Evolutionary conservation across 2,888 invertebrate species (phyloP).

Genomic region (Orgyia antiqua): DNA sequence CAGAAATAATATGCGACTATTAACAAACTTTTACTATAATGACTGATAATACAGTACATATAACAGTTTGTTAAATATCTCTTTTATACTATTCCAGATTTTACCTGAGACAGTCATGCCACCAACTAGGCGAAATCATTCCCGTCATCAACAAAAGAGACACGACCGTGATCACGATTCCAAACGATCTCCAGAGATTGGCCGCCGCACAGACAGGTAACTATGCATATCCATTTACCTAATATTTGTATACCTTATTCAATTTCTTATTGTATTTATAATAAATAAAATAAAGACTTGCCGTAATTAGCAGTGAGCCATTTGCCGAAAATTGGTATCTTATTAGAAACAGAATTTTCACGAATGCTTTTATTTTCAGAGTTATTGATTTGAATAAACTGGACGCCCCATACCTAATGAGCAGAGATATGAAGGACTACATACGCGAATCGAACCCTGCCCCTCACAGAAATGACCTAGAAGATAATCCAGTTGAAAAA

Average conservation of each 20-base stretch:
- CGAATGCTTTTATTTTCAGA: conserved; percentile 46
- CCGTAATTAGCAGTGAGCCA: too few relatives aligned
- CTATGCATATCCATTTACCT: background rate
- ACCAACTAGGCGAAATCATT: conserved; percentile 66
- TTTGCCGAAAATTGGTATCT: too few relatives aligned
- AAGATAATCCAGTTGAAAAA: conserved; percentile 65
- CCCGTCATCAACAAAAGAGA: conserved; percentile 65
- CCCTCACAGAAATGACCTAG: conserved; percentile 42
- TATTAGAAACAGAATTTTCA: too few relatives aligned
- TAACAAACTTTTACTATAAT: too few relatives aligned
- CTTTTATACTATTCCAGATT: conserved; percentile 38
- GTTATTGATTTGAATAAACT: conserved; percentile 72
- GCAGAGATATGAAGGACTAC: conserved; percentile 58
- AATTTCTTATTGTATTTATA: too few relatives aligned
- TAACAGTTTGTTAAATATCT: too few relatives aligned
- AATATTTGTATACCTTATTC: too few relatives aligned
- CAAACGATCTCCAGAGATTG: conserved; percentile 65
- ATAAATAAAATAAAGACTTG: too few relatives aligned
- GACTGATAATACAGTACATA: too few relatives aligned
- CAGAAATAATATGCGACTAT: too few relatives aligned
- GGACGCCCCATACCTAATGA: conserved; percentile 62
- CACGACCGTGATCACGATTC: conserved; percentile 63
- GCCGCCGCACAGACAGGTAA: conserved; percentile 65
- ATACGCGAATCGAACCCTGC: conserved; percentile 51
- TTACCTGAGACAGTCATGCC: conserved; percentile 74